Evolutionary conservation across 2,797 vertebrate species (phyloP).

Genomic region (Notolabrus celidotus): DNA sequence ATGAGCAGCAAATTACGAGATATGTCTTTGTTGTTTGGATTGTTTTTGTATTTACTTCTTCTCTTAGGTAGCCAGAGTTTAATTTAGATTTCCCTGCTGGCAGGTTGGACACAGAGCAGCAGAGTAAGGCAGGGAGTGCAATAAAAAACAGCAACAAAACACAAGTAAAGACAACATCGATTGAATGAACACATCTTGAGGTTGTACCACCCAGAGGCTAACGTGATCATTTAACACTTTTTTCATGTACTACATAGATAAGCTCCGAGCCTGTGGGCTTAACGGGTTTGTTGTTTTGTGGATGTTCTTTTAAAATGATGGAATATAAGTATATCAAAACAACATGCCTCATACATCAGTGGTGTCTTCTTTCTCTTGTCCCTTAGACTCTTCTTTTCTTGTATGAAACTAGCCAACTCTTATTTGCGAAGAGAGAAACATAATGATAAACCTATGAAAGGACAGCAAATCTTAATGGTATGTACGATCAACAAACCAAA

Average conservation of each 20-base stretch:
- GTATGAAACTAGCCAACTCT: too few species aligned
- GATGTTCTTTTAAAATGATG: background rate
- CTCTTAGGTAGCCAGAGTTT: too few species aligned
- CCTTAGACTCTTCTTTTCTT: too few species aligned
- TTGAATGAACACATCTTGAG: conserved; percentile 8
- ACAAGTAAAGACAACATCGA: conserved; percentile 24
- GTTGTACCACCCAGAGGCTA: conserved; percentile 19
- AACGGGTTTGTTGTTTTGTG: conserved; percentile 12
- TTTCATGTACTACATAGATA: conserved; percentile 7
- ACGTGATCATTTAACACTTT: conserved; percentile 7
- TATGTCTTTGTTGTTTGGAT: background rate
- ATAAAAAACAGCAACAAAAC: conserved; percentile 15
- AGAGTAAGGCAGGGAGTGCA: background rate
- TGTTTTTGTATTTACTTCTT: background rate
- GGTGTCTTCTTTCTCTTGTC: too few species aligned
- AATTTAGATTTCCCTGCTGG: background rate
- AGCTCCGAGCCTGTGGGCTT: background rate
- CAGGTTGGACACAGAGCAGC: background rate
- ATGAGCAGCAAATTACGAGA: background rate
- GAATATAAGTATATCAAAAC: too few species aligned
- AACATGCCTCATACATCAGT: too few species aligned
- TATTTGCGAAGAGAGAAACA: too few species aligned
- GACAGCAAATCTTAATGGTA: too few species aligned
- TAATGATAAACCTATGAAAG: too few species aligned
- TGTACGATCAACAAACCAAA: too few species aligned